Evolutionary conservation across 2,113 vertebrate genomes (phyloP).

Genomic region (Sebastes fasciatus): DNA sequence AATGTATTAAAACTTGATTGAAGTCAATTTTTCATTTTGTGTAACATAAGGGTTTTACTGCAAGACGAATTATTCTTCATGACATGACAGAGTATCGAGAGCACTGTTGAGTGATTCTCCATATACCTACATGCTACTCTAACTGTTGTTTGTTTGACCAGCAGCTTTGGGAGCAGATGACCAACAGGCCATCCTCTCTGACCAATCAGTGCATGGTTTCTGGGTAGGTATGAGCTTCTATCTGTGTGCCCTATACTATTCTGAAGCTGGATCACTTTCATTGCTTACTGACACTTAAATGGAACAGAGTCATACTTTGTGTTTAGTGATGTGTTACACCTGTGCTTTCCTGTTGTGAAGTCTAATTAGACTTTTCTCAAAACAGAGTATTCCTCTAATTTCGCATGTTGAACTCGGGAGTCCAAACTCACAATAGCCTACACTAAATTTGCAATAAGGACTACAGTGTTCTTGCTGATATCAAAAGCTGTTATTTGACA

Average conservation of each 20-base stretch:
- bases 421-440: too few relatives aligned
- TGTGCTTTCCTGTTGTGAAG: not conserved
- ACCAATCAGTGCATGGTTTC: not conserved
- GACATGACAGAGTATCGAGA: not conserved
- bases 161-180: slow-evolving; percentile 10
- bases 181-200: slow-evolving; percentile 17
- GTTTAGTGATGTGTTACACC: not conserved
- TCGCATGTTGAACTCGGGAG: too few relatives aligned
- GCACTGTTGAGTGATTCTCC: not conserved
- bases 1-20: slow-evolving; percentile 3
- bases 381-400: not conserved
- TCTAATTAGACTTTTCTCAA: not conserved
- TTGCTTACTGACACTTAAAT: not conserved
- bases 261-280: not conserved
- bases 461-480: too few relatives aligned
- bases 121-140: not conserved
- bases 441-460: too few relatives aligned
- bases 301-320: not conserved
- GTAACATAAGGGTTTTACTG: not conserved
- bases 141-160: slow-evolving; percentile 16
- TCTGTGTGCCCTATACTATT: not conserved
- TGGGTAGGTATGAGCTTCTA: slow-evolving; percentile 35
- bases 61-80: not conserved
- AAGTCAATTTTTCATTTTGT: not conserved
- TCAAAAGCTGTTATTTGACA: too few relatives aligned